These are phyloP conservation scores for Zosterops lateralis DNA, from an alignment of 2,113 vertebrate genomes.

Conservation along the genomic window DNA sequence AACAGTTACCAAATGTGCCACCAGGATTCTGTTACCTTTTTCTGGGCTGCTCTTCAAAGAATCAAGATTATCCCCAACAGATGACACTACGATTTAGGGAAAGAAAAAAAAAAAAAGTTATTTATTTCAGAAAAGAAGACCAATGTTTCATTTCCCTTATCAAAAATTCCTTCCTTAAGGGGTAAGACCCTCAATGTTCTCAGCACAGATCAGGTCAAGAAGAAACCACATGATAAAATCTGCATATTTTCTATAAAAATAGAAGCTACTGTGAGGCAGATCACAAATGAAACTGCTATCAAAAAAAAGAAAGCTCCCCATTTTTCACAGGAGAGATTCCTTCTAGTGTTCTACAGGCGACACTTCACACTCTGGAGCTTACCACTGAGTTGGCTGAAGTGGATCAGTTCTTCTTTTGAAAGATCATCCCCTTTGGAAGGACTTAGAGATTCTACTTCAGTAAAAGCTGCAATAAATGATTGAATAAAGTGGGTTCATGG, in stretches of 20 bases:
- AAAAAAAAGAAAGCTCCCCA: background rate
- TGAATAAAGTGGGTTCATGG: background rate
- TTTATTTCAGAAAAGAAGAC: background rate
- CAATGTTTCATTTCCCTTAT: background rate
- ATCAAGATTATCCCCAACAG: slow-evolving; percentile 56
- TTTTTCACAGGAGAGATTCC: background rate
- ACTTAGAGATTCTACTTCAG: slow-evolving; percentile 79
- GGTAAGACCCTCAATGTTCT: background rate
- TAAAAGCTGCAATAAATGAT: slow-evolving; percentile 80
- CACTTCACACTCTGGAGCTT: slow-evolving; percentile 50
- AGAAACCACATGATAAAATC: background rate
- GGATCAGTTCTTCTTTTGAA: slow-evolving; percentile 85
- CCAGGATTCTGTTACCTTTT: slow-evolving; percentile 80
- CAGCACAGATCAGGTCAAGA: background rate
- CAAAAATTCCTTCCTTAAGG: background rate
- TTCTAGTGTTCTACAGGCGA: background rate
- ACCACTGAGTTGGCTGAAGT: slow-evolving; percentile 87
- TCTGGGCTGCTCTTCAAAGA: slow-evolving; percentile 84
- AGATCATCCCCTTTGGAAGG: slow-evolving; percentile 83
- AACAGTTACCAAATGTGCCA: background rate
- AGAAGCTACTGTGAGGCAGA: background rate
- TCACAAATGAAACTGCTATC: background rate
- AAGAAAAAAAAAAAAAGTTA: background rate
- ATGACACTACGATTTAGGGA: slow-evolving; percentile 66
- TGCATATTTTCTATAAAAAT: background rate